phyloP scores from a whole-genome alignment of 2,888 invertebrate species.

The Drosophila longiperda region DNA sequence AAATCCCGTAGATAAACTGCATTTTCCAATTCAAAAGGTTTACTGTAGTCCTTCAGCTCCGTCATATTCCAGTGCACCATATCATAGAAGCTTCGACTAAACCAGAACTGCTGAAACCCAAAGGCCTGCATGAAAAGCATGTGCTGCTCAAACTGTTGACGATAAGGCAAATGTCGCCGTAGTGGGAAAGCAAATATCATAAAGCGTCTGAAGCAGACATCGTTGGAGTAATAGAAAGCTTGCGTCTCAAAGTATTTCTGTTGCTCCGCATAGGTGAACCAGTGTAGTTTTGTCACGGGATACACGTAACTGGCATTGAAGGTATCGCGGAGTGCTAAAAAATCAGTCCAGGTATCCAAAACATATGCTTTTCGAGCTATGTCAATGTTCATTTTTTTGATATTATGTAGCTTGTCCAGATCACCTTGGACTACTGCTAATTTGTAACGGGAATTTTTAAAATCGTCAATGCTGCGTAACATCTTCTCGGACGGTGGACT shows the following conservation, averaged over 20 bases:
- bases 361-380: neutral
- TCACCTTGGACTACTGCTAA: constrained; percentile 7
- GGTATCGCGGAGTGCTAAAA: constrained; percentile 17
- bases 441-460: constrained; percentile 8
- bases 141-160: constrained; percentile 55
- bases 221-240: constrained; percentile 51
- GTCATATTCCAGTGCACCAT: constrained; percentile 39
- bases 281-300: constrained; percentile 39
- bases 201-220: constrained; percentile 39
- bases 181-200: constrained; percentile 37
- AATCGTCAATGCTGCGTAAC: constrained; percentile 21
- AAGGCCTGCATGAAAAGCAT: constrained; percentile 34
- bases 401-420: neutral
- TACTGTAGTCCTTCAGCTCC: constrained; percentile 38
- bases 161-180: constrained; percentile 53
- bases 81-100: constrained; percentile 38
- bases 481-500: constrained; percentile 33
- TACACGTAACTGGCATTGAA: constrained; percentile 55
- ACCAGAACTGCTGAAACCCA: constrained; percentile 44
- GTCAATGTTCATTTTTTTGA: neutral
- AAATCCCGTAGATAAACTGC: constrained; percentile 38
- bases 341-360: constrained; percentile 17
- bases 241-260: constrained; percentile 47
- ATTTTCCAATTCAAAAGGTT: neutral
- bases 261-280: constrained; percentile 56